Base-by-base conservation (phyloP, 1,140 invertebrate genomes). In the Harpegnathos saltator region DNA sequence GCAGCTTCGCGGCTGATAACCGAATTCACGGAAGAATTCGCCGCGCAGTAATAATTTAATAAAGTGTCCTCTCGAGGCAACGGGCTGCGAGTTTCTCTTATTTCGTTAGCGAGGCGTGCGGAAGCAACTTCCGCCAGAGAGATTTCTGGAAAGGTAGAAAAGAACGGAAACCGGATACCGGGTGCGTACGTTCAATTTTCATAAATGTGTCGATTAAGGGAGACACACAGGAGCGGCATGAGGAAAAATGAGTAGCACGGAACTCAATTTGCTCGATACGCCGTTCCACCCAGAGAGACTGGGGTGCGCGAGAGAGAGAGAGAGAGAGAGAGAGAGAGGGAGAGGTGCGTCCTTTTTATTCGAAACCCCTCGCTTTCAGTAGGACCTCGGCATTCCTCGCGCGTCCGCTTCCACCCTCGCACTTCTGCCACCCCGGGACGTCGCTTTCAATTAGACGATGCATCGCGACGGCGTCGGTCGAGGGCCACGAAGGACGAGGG, bases 401-500 rank as follows among this genome's bases (percentile, higher is more conserved):
- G 81, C 77, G 61, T 68, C 26, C 56, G 26, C 69, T 33, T 77
- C 24, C 56, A 33, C 59, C 50, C 58, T 82, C 59, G 38, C 38
- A 54, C n/a, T 59, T 33, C 44, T 26, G 80, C 80, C 22, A 24
- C 71, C 44, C 58, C 38, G 33, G 17, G n/a, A 80, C 29, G 68
- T 83, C 74, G 63, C 56, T 90, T 90, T 89, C 88, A 90, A 90
- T 90, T 85, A 88, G 82, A 78, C 75, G 80, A 89, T 80, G 86
- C 78, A 83, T 83, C 84, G 84, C 19, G 65, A 69, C 33, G n/a
- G 17, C 24, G n/a, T 73, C n/a, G 68, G 12, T 48, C 22, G 22
- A 63, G 80, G 56, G 48, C 68, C 56, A 33, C 73, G 69, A 56
- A 7, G 22, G 48, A n/a, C 62, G 62, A 15, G 38, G 22, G 22